Evolutionary conservation across 2,888 invertebrate species (phyloP).

Genomic region (Periphyllus acericola): DNA sequence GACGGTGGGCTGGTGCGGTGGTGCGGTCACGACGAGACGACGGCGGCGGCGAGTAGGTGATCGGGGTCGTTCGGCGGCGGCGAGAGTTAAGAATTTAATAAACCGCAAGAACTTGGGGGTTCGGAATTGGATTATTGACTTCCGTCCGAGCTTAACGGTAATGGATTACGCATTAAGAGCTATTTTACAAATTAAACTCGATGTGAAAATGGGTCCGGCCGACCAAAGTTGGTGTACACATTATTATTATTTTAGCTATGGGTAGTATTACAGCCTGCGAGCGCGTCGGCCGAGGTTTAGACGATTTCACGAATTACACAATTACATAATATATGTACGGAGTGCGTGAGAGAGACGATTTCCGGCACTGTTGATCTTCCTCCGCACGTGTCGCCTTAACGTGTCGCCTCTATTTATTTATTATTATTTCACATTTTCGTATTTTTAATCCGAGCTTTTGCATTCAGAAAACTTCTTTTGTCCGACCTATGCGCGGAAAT

Average conservation of each 20-base stretch:
- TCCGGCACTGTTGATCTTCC: slow-evolving; percentile 24
- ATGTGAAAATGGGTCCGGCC: slow-evolving; percentile 8
- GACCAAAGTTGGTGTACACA: background rate
- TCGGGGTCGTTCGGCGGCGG: slow-evolving; percentile 1
- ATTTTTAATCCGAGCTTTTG: slow-evolving; percentile 53
- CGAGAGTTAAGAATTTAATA: slow-evolving; percentile 54
- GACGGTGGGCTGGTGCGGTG: background rate
- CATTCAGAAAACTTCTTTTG: slow-evolving; percentile 52
- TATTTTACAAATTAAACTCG: slow-evolving; percentile 55
- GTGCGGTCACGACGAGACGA: too few species aligned
- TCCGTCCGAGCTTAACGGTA: slow-evolving; percentile 27
- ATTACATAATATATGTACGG: background rate
- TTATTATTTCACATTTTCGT: slow-evolving; percentile 16
- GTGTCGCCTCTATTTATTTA: background rate
- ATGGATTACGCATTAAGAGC: slow-evolving; percentile 50
- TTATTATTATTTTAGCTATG: background rate
- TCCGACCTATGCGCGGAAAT: slow-evolving; percentile 33
- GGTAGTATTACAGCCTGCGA: too few species aligned
- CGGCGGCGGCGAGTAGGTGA: background rate
- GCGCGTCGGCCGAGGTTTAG: background rate
- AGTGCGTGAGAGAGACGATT: background rate
- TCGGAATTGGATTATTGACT: slow-evolving; percentile 57
- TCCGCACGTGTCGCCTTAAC: background rate
- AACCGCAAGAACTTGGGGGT: slow-evolving; percentile 43
- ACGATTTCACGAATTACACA: background rate